These are phyloP conservation scores for Sardina pilchardus DNA, from an alignment of 2,113 vertebrate genomes.

Conservation along the genomic window DNA sequence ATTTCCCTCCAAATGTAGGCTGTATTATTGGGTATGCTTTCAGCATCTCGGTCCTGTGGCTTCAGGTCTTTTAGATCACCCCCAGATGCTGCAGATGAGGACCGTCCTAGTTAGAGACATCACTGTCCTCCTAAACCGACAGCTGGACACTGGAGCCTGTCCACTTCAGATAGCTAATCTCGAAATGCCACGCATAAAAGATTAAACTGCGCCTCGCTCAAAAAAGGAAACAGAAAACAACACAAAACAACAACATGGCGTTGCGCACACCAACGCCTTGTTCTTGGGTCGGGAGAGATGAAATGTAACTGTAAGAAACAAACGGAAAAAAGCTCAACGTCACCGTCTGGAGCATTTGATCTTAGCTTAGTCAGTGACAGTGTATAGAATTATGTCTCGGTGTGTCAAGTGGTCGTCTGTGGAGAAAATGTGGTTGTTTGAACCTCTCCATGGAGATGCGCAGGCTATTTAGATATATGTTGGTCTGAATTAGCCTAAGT, in stretches of 20 bases:
- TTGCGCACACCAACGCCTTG: background rate
- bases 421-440: background rate
- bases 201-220: constrained; percentile 39
- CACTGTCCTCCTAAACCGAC: constrained; percentile 54
- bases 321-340: background rate
- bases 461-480: background rate
- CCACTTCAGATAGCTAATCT: constrained; percentile 51
- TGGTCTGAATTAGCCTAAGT: background rate
- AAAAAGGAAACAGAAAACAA: background rate
- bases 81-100: background rate
- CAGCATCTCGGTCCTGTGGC: background rate
- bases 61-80: background rate
- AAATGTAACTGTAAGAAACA: background rate
- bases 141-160: constrained; percentile 60
- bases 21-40: background rate
- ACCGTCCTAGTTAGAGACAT: background rate
- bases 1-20: background rate
- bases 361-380: background rate
- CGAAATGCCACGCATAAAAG: constrained; percentile 46
- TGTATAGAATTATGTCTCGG: background rate
- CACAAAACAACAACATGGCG: background rate
- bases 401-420: background rate
- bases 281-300: background rate
- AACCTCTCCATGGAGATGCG: background rate
- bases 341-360: background rate